Evolutionary conservation across 2,113 vertebrate species (phyloP), one percentile per base, ranked within the genome.

Genomic region (Nerophis ophidion): DNA sequence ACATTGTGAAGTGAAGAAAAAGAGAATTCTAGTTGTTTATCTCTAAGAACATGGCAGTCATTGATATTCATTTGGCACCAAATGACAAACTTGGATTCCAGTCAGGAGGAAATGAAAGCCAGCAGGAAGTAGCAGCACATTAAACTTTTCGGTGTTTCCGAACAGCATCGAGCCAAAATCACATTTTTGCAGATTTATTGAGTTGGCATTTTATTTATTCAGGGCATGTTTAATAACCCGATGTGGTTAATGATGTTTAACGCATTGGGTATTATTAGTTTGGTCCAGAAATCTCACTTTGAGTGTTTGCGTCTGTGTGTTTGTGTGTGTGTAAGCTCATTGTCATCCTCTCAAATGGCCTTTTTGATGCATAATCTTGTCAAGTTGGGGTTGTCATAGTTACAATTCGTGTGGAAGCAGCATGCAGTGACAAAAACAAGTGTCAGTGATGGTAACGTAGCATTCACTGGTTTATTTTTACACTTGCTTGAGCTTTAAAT

Each of bases 211-310:
- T 74, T 79, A 66, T 53, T 66, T 44, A 61, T 62, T 72, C 34
- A 51, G 55, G 46, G 35, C 56, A 51, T 74, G 81, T 72, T 84
- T 84, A 87, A 84, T 86, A 82, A 78, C 68, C 73, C 77, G 51
- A 58, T 71, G 71, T 63, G 57, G 48, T 66, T 77, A 83, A 80
- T 83, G 83, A 70, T 54, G 67, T 73, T 53, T 74, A 79, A 80
- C 83, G 38, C n/a, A 33, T 66, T 56, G 3, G 5, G 49, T 63
- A 51, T 67, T 75, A 74, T 66, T 75, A 74, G 66, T 60, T 70
- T 45, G 67, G 69, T 62, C 71, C 57, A 63, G 56, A 68, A 19
- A 48, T 50, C 48, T 55, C 42, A 58, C 8, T 63, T 14, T 60
- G 46, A 50, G 17, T 45, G 10, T 19, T 2, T 3, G 26, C 2